phyloP scores from a whole-genome alignment of 37 sponge, comb jelly and placozoan genomes.

The Ianthella basta region DNA sequence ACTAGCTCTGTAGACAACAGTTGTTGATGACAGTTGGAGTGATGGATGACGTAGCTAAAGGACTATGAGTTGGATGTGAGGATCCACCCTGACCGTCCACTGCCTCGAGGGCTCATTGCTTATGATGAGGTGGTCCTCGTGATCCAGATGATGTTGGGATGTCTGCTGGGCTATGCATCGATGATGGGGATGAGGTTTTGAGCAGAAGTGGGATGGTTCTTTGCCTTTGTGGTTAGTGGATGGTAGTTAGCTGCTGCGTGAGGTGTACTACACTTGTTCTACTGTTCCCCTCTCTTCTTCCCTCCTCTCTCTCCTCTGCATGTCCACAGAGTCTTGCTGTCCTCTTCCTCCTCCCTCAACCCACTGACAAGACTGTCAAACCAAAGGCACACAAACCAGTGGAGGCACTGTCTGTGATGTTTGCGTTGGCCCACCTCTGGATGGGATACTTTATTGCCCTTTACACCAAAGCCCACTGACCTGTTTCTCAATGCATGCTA shows the following conservation, averaged over 20 bases:
- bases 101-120: slow-evolving; percentile 72
- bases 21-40: no score
- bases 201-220: slow-evolving; percentile 33
- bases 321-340: no score
- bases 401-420: slow-evolving; percentile 64
- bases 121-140: slow-evolving; percentile 55
- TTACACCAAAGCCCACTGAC: slow-evolving; percentile 4
- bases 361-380: slow-evolving; percentile 23
- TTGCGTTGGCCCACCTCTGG: slow-evolving; percentile 76
- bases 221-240: slow-evolving; percentile 41
- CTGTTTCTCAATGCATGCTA: background rate
- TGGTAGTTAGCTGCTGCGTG: no score
- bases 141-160: slow-evolving; percentile 35
- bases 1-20: no score
- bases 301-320: no score
- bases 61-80: no score
- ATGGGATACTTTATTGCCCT: slow-evolving; percentile 29
- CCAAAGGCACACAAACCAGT: slow-evolving; percentile 76
- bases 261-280: no score
- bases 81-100: no score
- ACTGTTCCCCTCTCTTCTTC: no score
- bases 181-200: slow-evolving; percentile 43
- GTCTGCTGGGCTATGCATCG: slow-evolving; percentile 28
- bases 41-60: no score
- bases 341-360: no score